Percentiles rank a stretch among this genome's conserved stretches.
These are phyloP conservation scores for Drosophila erecta DNA, from an alignment of 1,140 invertebrate genomes.

Conservation along the genomic window DNA sequence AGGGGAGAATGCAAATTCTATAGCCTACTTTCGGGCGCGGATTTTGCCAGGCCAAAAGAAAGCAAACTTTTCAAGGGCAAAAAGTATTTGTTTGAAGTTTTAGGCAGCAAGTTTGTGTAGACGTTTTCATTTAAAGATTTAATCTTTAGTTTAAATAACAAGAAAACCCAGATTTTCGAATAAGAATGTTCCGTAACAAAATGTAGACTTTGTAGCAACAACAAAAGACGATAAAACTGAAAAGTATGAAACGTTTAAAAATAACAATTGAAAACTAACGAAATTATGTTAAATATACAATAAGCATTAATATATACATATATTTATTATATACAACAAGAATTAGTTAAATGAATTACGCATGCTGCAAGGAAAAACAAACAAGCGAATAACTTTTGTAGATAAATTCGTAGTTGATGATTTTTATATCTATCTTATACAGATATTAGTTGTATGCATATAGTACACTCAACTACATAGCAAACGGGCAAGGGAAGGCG, in stretches of 20 bases:
- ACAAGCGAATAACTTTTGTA: slow-evolving; percentile 69
- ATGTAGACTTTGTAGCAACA: slow-evolving; percentile 79
- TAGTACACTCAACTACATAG: slow-evolving; percentile 58
- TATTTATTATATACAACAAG: slow-evolving; percentile 63
- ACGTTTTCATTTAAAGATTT: slow-evolving; percentile 35
- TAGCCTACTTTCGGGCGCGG: slow-evolving; percentile 53
- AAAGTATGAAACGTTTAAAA: slow-evolving; percentile 69
- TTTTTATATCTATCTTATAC: slow-evolving; percentile 73
- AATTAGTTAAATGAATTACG: slow-evolving; percentile 65
- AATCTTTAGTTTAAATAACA: slow-evolving; percentile 27
- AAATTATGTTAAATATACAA: slow-evolving; percentile 75
- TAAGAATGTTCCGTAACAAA: slow-evolving; percentile 83
- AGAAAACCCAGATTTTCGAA: slow-evolving; percentile 56
- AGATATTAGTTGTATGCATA: slow-evolving; percentile 47
- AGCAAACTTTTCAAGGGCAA: slow-evolving; percentile 27
- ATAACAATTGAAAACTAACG: slow-evolving; percentile 47
- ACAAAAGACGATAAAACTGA: slow-evolving; percentile 81
- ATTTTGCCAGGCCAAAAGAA: slow-evolving; percentile 50
- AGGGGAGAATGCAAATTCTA: slow-evolving; percentile 3
- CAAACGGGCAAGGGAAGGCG: slow-evolving; percentile 28
- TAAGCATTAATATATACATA: slow-evolving; percentile 58
- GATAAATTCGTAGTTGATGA: slow-evolving; percentile 80
- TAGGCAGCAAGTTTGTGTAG: slow-evolving; percentile 63
- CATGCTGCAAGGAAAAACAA: slow-evolving; percentile 38
- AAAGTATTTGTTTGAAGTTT: slow-evolving; percentile 24